These are phyloP conservation scores for Hemithea aestivaria DNA, from an alignment of 2,888 invertebrate genomes.

Conservation along the genomic window DNA sequence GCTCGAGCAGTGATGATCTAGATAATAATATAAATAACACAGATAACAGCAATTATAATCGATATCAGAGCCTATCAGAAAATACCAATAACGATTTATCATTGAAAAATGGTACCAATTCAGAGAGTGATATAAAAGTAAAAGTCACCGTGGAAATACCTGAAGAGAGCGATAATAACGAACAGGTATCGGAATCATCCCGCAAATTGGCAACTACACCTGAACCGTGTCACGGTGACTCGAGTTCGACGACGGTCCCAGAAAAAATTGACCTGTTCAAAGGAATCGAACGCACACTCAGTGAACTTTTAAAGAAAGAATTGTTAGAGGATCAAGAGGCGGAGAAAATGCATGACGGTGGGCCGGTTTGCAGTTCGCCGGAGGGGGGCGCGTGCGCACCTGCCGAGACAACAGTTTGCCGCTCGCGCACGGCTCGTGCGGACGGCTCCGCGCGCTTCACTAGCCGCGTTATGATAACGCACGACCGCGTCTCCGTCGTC, in stretches of 20 bases:
- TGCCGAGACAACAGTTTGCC: constrained; percentile 72
- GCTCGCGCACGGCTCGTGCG: constrained; percentile 76
- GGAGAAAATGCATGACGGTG: constrained; percentile 68
- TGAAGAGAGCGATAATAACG: constrained; percentile 42
- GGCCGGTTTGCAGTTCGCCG: constrained; percentile 65
- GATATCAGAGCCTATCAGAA: constrained; percentile 54
- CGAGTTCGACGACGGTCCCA: constrained; percentile 36
- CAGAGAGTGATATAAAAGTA: constrained; percentile 57
- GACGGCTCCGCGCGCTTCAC: constrained; percentile 86
- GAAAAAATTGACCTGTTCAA: constrained; percentile 74
- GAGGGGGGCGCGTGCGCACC: constrained; percentile 74
- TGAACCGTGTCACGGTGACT: constrained; percentile 46
- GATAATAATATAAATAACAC: constrained; percentile 53
- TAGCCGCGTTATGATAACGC: constrained; percentile 94
- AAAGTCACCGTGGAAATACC: constrained; percentile 57
- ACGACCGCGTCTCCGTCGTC: constrained; percentile 87
- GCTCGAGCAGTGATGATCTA: constrained; percentile 51
- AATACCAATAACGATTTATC: constrained; percentile 61
- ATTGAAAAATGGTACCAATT: constrained; percentile 40
- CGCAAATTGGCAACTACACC: constrained; percentile 58
- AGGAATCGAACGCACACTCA: constrained; percentile 76
- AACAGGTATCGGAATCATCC: constrained; percentile 38
- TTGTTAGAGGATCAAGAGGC: constrained; percentile 68
- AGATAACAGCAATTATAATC: constrained; percentile 53
- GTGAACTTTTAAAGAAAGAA: constrained; percentile 78